Base-by-base conservation (phyloP, 2,113 vertebrate species). In the Phycodurus eques region DNA sequence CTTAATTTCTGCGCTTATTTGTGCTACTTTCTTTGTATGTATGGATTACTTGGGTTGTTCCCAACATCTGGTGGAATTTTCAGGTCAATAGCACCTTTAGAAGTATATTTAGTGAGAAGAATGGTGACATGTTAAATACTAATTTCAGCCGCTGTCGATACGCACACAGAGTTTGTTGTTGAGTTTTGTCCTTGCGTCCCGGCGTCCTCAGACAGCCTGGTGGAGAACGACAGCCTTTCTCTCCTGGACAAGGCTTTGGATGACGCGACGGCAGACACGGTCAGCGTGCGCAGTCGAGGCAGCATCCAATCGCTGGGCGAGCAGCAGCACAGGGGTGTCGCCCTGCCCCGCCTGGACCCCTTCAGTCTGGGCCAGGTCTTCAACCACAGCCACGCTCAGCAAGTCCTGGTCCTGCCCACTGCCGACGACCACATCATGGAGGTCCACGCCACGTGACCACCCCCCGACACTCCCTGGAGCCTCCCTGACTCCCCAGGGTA, bases 381-480 rank as follows among this genome's bases (percentile, higher is more conserved):
- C 92, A 96, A 95, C 90, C 87, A 93, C 85, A 99, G 95, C 83
- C 79, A 84, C 0, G 89, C 94, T 0, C 89, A 68, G 74, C 98
- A 99, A 84, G 91, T 98, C 68, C 92, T 98, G 49, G 98, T 99
- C 83, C 90, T 99, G 78, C 98, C 98, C 75, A 90, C 94, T 91
- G 93, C 92, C 46, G 96, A 99, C 0, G 95, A 98, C 92, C 97
- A 98, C 15, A 94, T 98, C 82, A 93, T 99, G 74, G 97, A 99
- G 88, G 95, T 99, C 85, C 98, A 95, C 0, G 92, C 96, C 20
- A 99, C 98, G 90, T 99, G 98, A 99, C 93, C 70, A 7, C 17
- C 5, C 49, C 15, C 3, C 9, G 20, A 22, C 9, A 39, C 35
- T 39, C 35, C 35, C 35, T 39, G 35, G 35, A 5, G 35, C 4